Base-by-base conservation (phyloP, 2,113 vertebrate genomes). In the Micronycteris hirsuta region DNA sequence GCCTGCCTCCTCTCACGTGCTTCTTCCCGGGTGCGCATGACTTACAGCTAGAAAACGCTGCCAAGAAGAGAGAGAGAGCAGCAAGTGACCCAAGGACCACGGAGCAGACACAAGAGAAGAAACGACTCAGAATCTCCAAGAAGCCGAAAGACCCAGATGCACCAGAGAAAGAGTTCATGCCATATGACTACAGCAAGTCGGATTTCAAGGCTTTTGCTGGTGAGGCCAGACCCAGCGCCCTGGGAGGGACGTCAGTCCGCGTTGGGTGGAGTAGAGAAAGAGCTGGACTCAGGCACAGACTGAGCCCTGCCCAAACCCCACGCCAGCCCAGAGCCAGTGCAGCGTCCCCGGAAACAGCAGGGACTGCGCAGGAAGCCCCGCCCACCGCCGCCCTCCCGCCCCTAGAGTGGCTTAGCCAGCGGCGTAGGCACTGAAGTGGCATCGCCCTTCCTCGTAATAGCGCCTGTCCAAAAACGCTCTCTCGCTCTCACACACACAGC, bases 161-260 rank as follows among this genome's bases (percentile, higher is more conserved):
- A 0, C 52, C 98, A 0, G 91, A 33, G 15, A 96, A 97, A 33
- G 96, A 98, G 19, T 99, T 99, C 54, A 99, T 98, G 14, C 99
- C 99, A 4, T 99, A 99, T 2, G 99, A 99, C 98, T 99, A 99
- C 98, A 99, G 98, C 98, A 99, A 99, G 96, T 99, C 99, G 5
- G 98, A 99, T 97, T 98, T 99, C 95, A 99, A 99, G 97, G 98
- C 99, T 80, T 99, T 99, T 97, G 98, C 99, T 70, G 99, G 99
- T 99, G 97, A 97, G 99, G 54, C 82, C 3, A 41, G 47, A 11
- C 58, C 61, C 58, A 16, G 26, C 28, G 15, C 90, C 71, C 74
- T 12, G 13, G 9, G n/a, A 14, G 68, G 56, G 58, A 2, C 1
- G 2, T 3, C 24, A 36, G 78, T 14, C 14, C 43, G 0, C 0